A percentile compares a stretch with the other conserved stretches of the same genome.
Conservation (phyloP, 2,113 vertebrate genomes). For the Myotis brandtii region DNA sequence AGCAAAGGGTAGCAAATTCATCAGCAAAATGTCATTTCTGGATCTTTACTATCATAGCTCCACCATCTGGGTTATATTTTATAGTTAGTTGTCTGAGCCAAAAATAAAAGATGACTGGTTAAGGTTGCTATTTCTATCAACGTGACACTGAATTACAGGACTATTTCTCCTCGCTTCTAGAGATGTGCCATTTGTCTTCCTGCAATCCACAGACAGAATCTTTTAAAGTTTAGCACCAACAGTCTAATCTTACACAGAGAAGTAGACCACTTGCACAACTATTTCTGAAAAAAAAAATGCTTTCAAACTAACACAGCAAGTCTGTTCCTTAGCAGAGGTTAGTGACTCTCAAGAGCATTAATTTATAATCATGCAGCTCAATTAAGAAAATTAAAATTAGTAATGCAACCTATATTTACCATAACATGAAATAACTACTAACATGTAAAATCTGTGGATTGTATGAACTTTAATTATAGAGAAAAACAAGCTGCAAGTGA, state of each 20-base stretch:
- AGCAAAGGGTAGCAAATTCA: conserved; percentile 74
- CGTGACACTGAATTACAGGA: conserved; percentile 77
- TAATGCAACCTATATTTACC: background rate
- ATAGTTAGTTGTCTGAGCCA: conserved; percentile 72
- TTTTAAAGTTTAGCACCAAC: conserved; percentile 76
- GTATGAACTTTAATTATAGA: background rate
- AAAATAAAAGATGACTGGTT: conserved; percentile 81
- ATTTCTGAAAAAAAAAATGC: conserved; percentile 13
- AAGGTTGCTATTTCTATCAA: conserved; percentile 80
- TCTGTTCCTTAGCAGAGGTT: background rate
- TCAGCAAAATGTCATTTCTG: conserved; percentile 76
- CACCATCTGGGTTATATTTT: conserved; percentile 79
- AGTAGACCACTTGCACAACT: conserved; percentile 65
- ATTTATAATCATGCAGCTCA: background rate
- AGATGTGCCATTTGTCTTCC: conserved; percentile 75
- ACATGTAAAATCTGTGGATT: background rate
- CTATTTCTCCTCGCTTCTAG: conserved; percentile 68
- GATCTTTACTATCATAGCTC: conserved; percentile 78
- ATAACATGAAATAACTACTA: background rate
- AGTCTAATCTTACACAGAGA: conserved; percentile 57
- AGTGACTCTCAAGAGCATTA: background rate
- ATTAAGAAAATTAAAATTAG: conserved; percentile 33
- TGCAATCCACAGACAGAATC: conserved; percentile 57
- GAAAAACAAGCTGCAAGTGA: background rate
- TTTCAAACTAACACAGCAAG: background rate